A percentile compares a stretch with the other conserved stretches of the same genome.
Conservation (phyloP, 2,113 vertebrate species). For the Kryptolebias marmoratus region DNA sequence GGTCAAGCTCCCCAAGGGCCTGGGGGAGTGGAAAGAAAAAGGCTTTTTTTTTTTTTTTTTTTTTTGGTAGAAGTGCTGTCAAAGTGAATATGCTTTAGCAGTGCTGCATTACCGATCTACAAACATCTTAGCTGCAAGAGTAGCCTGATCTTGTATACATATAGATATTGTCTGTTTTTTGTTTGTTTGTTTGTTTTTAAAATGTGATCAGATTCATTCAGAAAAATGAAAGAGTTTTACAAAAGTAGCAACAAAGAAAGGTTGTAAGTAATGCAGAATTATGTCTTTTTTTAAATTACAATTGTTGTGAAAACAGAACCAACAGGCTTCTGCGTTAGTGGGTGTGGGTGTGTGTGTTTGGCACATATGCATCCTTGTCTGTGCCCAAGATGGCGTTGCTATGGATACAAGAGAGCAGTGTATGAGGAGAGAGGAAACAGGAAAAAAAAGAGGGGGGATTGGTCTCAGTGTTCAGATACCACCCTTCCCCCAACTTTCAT, state of each 20-base stretch:
- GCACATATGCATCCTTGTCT: slow-evolving; percentile 43
- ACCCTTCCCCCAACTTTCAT: slow-evolving; percentile 72
- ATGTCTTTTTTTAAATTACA: neutral
- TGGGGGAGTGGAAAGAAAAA: slow-evolving; percentile 50
- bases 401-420: slow-evolving; percentile 65
- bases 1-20: slow-evolving; percentile 56
- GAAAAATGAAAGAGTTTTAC: neutral
- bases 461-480: slow-evolving; percentile 66
- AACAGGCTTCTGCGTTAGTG: slow-evolving; percentile 8
- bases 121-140: slow-evolving; percentile 36
- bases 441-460: slow-evolving; percentile 18
- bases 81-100: slow-evolving; percentile 61
- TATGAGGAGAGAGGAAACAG: slow-evolving; percentile 43
- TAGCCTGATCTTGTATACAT: slow-evolving; percentile 3
- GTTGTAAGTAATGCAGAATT: neutral
- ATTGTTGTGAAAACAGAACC: slow-evolving; percentile 17
- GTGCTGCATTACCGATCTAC: slow-evolving; percentile 56
- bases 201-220: neutral
- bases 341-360: slow-evolving; percentile 25
- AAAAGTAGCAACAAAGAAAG: slow-evolving; percentile 9
- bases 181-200: neutral
- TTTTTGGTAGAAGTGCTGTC: slow-evolving; percentile 43
- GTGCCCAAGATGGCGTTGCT: slow-evolving; percentile 68
- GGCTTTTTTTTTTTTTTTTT: slow-evolving; percentile 11
- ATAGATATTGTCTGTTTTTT: slow-evolving; percentile 4